Conservation (phyloP, 2,888 invertebrate species). For the Andrena flavipes region DNA sequence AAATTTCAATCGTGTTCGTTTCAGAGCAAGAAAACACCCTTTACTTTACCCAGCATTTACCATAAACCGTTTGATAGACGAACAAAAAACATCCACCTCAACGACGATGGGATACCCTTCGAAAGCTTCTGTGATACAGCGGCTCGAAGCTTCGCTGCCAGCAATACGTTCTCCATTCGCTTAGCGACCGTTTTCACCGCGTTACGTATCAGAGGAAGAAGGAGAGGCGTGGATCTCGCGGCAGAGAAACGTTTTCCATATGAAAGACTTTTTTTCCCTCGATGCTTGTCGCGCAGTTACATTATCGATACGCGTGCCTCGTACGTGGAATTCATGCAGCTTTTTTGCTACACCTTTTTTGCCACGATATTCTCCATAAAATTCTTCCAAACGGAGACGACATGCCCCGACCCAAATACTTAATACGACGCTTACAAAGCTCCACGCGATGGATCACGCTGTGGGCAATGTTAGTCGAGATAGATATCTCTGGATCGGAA, state of each 20-base stretch:
- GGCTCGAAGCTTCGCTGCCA: not conserved
- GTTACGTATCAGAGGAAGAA: conserved; percentile 11
- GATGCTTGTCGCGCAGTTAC: not conserved
- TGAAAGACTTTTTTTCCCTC: not conserved
- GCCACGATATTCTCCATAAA: not conserved
- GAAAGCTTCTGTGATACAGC: conserved; percentile 1
- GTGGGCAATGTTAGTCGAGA: not conserved
- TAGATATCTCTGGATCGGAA: not conserved
- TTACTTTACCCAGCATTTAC: not conserved
- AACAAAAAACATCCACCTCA: not conserved
- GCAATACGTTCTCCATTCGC: conserved; percentile 9
- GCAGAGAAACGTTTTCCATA: not conserved
- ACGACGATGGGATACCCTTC: not conserved
- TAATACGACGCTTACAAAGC: not conserved
- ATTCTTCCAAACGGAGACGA: not conserved
- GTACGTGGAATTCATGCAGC: not conserved
- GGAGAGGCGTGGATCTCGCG: not conserved
- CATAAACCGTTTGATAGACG: not conserved
- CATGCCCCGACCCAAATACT: conserved; percentile 2
- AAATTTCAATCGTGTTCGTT: not conserved
- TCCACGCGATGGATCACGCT: not conserved
- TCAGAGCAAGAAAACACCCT: not conserved
- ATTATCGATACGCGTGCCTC: not conserved
- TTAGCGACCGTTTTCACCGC: not conserved
- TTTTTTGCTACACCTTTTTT: not conserved